These are phyloP conservation scores for Emydoidea blandingii DNA, from an alignment of 2,797 vertebrate genomes.

Conservation along the genomic window DNA sequence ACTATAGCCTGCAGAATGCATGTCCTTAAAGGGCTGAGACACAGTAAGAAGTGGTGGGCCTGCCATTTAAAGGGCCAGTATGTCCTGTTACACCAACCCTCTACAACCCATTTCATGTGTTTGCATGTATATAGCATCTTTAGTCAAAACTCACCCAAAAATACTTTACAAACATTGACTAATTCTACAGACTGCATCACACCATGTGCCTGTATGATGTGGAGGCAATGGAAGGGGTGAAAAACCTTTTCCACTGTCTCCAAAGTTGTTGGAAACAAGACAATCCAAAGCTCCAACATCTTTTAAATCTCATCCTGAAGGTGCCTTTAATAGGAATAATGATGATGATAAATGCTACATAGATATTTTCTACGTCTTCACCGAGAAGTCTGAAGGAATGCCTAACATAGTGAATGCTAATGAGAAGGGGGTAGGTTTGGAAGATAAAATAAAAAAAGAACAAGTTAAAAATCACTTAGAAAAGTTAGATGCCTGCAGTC, in stretches of 20 bases:
- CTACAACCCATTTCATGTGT: not conserved
- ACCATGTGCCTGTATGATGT: accelerated
- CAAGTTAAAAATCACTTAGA: no score
- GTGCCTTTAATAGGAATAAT: not conserved
- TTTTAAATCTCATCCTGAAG: not conserved
- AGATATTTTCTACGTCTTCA: not conserved
- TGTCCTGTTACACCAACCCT: not conserved
- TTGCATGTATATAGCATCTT: no score
- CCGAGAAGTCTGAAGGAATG: no score
- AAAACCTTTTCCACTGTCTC: not conserved
- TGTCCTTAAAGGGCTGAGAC: not conserved
- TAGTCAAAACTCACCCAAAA: no score
- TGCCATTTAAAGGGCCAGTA: not conserved
- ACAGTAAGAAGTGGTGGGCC: not conserved
- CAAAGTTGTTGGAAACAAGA: not conserved
- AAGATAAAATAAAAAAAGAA: no score
- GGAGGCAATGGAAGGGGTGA: not conserved
- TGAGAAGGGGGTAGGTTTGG: no score
- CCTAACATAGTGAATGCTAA: no score
- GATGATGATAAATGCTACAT: not conserved
- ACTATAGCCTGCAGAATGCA: not conserved
- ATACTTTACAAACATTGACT: not conserved
- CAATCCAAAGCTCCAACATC: not conserved
- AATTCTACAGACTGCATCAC: not conserved
- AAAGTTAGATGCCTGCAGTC: no score